Base-by-base conservation (phyloP, 2,888 invertebrate genomes). In the Willowsia nigromaculata region DNA sequence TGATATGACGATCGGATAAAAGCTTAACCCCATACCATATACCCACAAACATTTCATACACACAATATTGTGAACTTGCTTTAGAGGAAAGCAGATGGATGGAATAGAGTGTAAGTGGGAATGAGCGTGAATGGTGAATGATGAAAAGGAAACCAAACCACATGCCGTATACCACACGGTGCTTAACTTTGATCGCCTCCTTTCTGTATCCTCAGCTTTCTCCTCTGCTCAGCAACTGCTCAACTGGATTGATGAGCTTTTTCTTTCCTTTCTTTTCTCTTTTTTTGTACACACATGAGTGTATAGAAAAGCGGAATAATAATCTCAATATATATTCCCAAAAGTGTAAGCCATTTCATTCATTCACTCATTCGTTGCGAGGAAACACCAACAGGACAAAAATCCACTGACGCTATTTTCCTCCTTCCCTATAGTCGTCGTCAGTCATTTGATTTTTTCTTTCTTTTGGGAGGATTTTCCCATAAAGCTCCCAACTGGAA, bases 211-310 rank as follows among this genome's bases (percentile, higher is more conserved):
- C n/a, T n/a, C n/a, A n/a, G n/a, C n/a, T 22, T 13, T 80, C 33
- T 15, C 0, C 80, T 30, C 37, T 68, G 7, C 68, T 65, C 50
- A 68, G 47, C 83, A 68, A 83, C 68, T 82, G 43, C 71, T 87
- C 56, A 59, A 87, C 81, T 82, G 87, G 82, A 87, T 82, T 87
- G 87, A 87, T 87, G 87, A 87, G 82, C 87, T 82, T 87, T 87
- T 71, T 87, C 62, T 87, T 25, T 85, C 11, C 68, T 68, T 68
- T 85, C 15, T 50, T 9, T 18, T 65, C n/a, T 4, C 80, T 27
- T 15, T 27, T 56, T 15, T 59, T 40, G 40, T 68, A 18, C 40
- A 53, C 56, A 50, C 78, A 22, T 25, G 30, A 27, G 13, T 37
- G 40, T 68, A 18, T 68, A 68, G 18, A 65, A 65, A 33, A 18